A percentile compares a stretch with the other conserved stretches of the same genome.
phyloP scores from a whole-genome alignment of 1,140 invertebrate genomes.

The Asobara japonica region DNA sequence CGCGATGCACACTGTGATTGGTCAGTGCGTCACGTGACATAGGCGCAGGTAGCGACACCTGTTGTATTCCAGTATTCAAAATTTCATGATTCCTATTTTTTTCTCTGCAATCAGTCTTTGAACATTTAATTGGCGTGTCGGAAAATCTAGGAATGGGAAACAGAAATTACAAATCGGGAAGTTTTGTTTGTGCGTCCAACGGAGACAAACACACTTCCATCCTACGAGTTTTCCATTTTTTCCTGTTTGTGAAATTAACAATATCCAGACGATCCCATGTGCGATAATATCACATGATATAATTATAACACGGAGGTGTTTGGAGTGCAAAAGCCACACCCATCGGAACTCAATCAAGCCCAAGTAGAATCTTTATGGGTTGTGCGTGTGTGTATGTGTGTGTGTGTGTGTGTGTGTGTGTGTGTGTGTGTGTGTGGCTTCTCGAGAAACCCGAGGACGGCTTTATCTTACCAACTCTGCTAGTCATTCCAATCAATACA shows the following conservation, averaged over 20 bases:
- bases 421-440: neutral
- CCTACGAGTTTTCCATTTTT: neutral
- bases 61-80: too few species aligned
- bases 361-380: constrained; percentile 27
- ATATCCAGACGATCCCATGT: neutral
- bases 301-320: constrained; percentile 37
- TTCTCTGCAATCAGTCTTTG: too few species aligned
- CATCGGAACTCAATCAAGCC: constrained; percentile 42
- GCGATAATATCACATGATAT: constrained; percentile 32
- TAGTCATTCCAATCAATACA: constrained; percentile 47
- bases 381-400: too few species aligned
- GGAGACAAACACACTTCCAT: too few species aligned
- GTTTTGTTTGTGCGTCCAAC: too few species aligned
- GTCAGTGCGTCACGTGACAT: too few species aligned
- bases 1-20: too few species aligned
- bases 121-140: too few species aligned
- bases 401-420: constrained; percentile 2
- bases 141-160: too few species aligned
- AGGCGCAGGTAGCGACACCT: too few species aligned
- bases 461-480: constrained; percentile 38
- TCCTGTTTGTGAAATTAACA: neutral
- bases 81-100: too few species aligned
- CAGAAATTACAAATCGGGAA: too few species aligned
- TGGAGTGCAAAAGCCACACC: constrained; percentile 39
- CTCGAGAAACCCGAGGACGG: constrained; percentile 15